Conservation (phyloP, 1,140 invertebrate species). For the Zaprionus taronus region DNA sequence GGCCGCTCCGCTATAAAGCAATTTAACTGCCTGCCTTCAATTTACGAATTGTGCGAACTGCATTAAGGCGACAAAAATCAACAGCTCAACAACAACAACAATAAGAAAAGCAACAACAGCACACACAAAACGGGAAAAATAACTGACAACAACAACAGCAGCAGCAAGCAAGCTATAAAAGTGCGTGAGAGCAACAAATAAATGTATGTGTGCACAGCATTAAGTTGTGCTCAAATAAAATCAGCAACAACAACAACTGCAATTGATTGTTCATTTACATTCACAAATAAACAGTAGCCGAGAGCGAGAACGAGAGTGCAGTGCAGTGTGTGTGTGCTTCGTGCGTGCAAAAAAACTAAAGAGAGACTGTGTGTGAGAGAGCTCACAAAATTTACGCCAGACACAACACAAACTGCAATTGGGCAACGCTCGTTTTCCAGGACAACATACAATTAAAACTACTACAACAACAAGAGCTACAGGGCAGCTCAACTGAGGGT, state of each 20-base stretch:
- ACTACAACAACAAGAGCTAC: not conserved
- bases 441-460: constrained; percentile 12
- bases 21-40: constrained; percentile 32
- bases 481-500: not conserved
- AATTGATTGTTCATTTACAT: constrained; percentile 21
- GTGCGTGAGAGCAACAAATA: constrained; percentile 25
- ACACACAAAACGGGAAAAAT: constrained; percentile 1
- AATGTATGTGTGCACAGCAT: constrained; percentile 25
- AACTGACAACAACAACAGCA: constrained; percentile 2
- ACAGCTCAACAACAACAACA: constrained; percentile 23
- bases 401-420: constrained; percentile 46
- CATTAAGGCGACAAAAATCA: constrained; percentile 34
- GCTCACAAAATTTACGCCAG: constrained; percentile 28
- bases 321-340: not conserved
- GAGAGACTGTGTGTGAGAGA: not conserved
- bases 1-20: constrained; percentile 22
- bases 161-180: constrained; percentile 5
- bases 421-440: constrained; percentile 29
- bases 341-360: not conserved
- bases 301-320: not conserved
- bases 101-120: not conserved
- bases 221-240: constrained; percentile 33
- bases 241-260: constrained; percentile 4
- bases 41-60: constrained; percentile 32
- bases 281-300: constrained; percentile 32